phyloP scores from a whole-genome alignment of 2,113 vertebrate genomes.

The Seriola aureovittata region DNA sequence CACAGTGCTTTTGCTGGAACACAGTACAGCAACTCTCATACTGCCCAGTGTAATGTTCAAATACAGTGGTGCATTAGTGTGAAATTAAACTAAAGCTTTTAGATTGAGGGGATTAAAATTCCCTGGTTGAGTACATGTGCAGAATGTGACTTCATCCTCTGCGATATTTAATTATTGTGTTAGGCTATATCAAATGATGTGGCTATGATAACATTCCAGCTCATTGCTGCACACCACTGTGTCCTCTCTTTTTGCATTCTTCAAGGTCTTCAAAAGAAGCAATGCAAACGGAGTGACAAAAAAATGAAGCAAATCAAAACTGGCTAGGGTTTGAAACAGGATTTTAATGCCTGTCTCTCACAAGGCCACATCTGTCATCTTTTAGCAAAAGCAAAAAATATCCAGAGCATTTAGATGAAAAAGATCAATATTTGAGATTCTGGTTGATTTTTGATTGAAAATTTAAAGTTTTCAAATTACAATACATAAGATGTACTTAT shows the following conservation, averaged over 20 bases:
- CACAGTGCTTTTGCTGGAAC: slow-evolving; percentile 21
- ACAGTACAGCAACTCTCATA: slow-evolving; percentile 24
- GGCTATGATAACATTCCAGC: not conserved
- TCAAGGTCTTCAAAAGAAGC: slow-evolving; percentile 23
- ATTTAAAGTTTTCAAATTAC: not conserved
- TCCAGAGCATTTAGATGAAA: not conserved
- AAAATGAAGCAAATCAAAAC: not conserved
- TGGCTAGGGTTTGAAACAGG: not conserved
- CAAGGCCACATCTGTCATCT: not conserved
- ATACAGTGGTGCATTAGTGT: slow-evolving; percentile 34
- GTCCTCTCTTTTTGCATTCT: not conserved
- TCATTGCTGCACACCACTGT: slow-evolving; percentile 5
- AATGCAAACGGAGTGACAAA: not conserved
- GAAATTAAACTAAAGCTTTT: slow-evolving; percentile 56
- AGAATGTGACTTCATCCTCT: slow-evolving; percentile 25
- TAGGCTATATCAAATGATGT: slow-evolving; percentile 23
- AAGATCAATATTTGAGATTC: not conserved
- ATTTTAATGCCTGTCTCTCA: not conserved
- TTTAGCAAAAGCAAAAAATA: slow-evolving; percentile 5
- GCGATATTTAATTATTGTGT: slow-evolving; percentile 36
- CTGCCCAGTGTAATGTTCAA: slow-evolving; percentile 27
- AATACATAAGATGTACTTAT: not conserved
- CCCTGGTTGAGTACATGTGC: slow-evolving; percentile 28
- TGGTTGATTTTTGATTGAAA: not conserved
- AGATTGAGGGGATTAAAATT: slow-evolving; percentile 64